A percentile compares a stretch with the other conserved stretches of the same genome.
phyloP scores from a whole-genome alignment of 2,888 invertebrate genomes.

The Chrysomela aeneicollis region DNA sequence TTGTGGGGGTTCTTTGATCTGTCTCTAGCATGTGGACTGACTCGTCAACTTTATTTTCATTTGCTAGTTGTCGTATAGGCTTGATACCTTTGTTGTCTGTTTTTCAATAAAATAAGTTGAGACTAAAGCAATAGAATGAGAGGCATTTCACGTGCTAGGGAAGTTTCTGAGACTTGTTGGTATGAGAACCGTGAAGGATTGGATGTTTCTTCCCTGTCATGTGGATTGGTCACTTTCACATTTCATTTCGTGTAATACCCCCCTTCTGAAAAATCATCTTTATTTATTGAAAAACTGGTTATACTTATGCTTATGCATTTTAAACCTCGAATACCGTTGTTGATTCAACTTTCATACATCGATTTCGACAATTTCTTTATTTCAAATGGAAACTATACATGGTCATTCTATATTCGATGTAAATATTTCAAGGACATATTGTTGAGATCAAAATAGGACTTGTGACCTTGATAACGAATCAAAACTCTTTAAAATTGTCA shows the following conservation, averaged over 20 bases:
- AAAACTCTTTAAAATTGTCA: no score
- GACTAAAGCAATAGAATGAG: slow-evolving; percentile 29
- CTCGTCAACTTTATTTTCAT: slow-evolving; percentile 4
- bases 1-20: neutral
- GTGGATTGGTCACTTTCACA: slow-evolving; percentile 51
- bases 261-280: no score
- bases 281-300: no score
- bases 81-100: neutral
- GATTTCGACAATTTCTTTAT: no score
- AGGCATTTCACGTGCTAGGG: slow-evolving; percentile 57
- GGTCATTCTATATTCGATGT: no score
- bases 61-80: slow-evolving; percentile 4
- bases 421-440: no score
- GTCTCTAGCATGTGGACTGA: slow-evolving; percentile 50
- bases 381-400: no score
- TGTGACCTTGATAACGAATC: no score
- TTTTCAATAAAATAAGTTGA: slow-evolving; percentile 6
- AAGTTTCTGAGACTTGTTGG: slow-evolving; percentile 36
- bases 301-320: no score
- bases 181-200: slow-evolving; percentile 46
- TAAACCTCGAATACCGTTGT: no score
- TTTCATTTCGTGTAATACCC: slow-evolving; percentile 14
- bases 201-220: slow-evolving; percentile 46
- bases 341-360: no score
- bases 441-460: no score